A percentile compares a stretch with the other conserved stretches of the same genome.
Conservation (phyloP, 2,888 invertebrate genomes). For the Gastrophysa polygoni region DNA sequence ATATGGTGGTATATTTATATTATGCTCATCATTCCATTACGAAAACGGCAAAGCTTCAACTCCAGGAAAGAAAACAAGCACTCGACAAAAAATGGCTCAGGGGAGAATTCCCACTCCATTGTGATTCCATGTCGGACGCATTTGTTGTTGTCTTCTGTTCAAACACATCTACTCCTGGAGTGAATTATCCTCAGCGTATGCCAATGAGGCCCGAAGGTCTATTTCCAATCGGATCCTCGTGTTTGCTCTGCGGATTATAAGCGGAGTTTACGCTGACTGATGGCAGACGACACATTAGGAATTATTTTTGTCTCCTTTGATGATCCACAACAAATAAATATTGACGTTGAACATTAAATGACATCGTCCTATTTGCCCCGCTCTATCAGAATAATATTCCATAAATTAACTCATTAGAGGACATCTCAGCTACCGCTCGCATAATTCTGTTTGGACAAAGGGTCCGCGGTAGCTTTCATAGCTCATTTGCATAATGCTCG, state of each 20-base stretch:
- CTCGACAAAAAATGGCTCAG: background rate
- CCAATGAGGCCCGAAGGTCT: constrained; percentile 36
- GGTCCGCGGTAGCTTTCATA: constrained; percentile 51
- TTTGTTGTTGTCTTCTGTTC: constrained; percentile 19
- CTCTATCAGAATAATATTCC: constrained; percentile 56
- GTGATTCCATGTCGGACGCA: background rate
- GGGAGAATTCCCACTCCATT: background rate
- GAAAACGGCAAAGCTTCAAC: background rate
- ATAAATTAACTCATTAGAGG: constrained; percentile 59
- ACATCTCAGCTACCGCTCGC: constrained; percentile 50
- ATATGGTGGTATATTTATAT: background rate
- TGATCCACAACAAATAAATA: constrained; percentile 53
- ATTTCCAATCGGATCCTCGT: constrained; percentile 39
- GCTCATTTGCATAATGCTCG: constrained; percentile 55
- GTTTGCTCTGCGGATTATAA: constrained; percentile 54
- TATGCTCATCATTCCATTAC: background rate
- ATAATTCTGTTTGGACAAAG: constrained; percentile 57
- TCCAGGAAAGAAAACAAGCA: background rate
- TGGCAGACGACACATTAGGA: constrained; percentile 49
- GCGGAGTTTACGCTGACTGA: constrained; percentile 42
- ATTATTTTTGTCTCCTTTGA: constrained; percentile 45
- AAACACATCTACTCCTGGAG: constrained; percentile 7
- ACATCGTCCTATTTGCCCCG: constrained; percentile 40
- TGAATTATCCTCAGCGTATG: constrained; percentile 16
- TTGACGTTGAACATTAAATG: constrained; percentile 56